Base-by-base conservation (phyloP, 2,888 invertebrate genomes). In the Parnassius glacialis region DNA sequence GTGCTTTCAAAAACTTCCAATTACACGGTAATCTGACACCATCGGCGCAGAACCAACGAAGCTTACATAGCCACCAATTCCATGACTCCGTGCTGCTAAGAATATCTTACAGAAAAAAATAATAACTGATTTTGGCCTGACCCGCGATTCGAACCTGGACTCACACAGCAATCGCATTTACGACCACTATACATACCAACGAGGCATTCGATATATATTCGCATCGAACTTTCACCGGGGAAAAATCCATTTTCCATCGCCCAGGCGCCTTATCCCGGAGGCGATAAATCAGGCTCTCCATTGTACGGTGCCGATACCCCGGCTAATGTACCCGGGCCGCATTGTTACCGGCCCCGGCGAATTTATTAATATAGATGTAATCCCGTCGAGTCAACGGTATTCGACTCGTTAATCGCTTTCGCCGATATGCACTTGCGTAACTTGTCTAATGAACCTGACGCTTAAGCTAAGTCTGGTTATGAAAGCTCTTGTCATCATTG, bases 271-370 rank as follows among this genome's bases (percentile, higher is more conserved):
- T 84, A 84, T 81, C 84, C 83, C 72, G 76, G 71, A 61, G 64
- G 71, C 81, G 73, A 86, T 87, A 87, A 87, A 86, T 87, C 87
- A 85, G 80, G 66, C 71, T 61, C 70, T 75, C 82, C 80, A 84
- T 87, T 87, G 87, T 78, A 73, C 79, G 78, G 76, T 71, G 71
- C 73, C 70, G 72, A 73, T 65, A 63, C 65, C 70, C 74, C 69
- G 73, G 81, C 80, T 85, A 86, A 86, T 85, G 85, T 83, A 78
- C 64, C 64, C 67, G 55, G 52, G 52, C 56, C 55, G 43, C 80
- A 80, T 84, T 83, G 83, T 79, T 68, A 13, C 11, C 12, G 48
- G 69, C 72, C 67, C 68, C 70, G 73, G 73, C 70, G 73, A 73
- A 70, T 63, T 42, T 74, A 76, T 74, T 68, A 73, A 59, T 57